These are phyloP conservation scores for Menidia beryllina DNA, from an alignment of 2,113 vertebrate genomes.

Conservation along the genomic window DNA sequence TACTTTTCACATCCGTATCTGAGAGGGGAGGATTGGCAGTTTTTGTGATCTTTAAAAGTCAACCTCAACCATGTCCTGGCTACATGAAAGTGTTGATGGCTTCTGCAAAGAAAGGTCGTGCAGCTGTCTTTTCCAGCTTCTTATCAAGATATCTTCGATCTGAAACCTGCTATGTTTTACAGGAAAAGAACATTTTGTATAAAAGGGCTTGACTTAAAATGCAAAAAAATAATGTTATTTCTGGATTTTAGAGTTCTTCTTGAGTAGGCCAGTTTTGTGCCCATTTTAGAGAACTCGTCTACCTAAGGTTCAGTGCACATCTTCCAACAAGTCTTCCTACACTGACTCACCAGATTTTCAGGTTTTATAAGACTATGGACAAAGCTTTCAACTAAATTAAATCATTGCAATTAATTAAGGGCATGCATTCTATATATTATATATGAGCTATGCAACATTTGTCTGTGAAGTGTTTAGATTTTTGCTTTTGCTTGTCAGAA, in stretches of 20 bases:
- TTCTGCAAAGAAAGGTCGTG: not conserved
- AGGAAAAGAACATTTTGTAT: not conserved
- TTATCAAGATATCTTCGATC: constrained; percentile 1
- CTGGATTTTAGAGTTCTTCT: not conserved
- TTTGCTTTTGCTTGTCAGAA: constrained; percentile 68
- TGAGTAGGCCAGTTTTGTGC: not conserved
- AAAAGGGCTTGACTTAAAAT: not conserved
- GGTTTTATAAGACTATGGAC: constrained; percentile 17
- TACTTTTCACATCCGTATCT: constrained; percentile 98
- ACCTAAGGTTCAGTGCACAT: constrained; percentile 46
- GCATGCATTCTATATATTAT: constrained; percentile 62
- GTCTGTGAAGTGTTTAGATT: constrained; percentile 64
- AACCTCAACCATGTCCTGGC: constrained; percentile 36
- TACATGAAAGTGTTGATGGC: constrained; percentile 58
- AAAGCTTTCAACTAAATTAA: constrained; percentile 57
- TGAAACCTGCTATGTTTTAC: constrained; percentile 14
- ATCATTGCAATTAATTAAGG: constrained; percentile 71
- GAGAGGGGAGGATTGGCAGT: constrained; percentile 69
- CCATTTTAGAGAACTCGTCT: not conserved
- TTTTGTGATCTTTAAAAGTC: constrained; percentile 26
- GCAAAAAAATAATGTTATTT: not conserved
- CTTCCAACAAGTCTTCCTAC: constrained; percentile 42
- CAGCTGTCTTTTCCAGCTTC: constrained; percentile 8
- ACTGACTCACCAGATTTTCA: constrained; percentile 8
- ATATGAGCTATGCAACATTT: constrained; percentile 87